Conservation (phyloP, 1,140 invertebrate genomes). For the Wiebesia pumilae region DNA sequence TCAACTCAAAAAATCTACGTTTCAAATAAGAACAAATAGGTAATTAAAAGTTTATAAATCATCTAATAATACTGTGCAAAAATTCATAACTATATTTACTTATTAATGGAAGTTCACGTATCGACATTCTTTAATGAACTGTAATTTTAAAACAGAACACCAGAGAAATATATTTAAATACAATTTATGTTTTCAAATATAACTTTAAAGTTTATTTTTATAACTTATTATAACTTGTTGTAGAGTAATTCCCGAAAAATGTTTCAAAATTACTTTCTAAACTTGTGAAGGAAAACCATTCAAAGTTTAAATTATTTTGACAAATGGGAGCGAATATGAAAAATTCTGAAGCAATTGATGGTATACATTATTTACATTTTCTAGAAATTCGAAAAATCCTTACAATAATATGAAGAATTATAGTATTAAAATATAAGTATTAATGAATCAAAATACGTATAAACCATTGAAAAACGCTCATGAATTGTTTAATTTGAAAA, state of each 20-base stretch:
- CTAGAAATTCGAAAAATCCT: neutral
- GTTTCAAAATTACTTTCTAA: neutral
- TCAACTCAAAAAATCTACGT: too few species aligned
- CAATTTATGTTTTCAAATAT: neutral
- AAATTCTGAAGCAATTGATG: neutral
- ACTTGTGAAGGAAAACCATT: neutral
- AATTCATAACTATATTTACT: too few species aligned
- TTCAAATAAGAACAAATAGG: too few species aligned
- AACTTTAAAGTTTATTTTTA: neutral
- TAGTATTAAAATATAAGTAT: too few species aligned
- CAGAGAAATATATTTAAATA: neutral
- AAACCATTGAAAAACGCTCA: too few species aligned
- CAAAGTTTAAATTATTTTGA: conserved; percentile 3
- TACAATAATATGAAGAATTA: too few species aligned
- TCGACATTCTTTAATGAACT: too few species aligned
- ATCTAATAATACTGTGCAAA: too few species aligned
- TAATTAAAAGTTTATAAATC: too few species aligned
- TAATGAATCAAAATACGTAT: too few species aligned
- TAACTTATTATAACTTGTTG: neutral
- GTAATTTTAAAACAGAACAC: neutral
- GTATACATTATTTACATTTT: neutral
- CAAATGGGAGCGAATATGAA: neutral
- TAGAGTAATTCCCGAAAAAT: neutral
- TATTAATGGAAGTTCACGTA: too few species aligned
- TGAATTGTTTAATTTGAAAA: too few species aligned